Conservation (phyloP, 2,797 vertebrate species). For the Tamandua tetradactyla region DNA sequence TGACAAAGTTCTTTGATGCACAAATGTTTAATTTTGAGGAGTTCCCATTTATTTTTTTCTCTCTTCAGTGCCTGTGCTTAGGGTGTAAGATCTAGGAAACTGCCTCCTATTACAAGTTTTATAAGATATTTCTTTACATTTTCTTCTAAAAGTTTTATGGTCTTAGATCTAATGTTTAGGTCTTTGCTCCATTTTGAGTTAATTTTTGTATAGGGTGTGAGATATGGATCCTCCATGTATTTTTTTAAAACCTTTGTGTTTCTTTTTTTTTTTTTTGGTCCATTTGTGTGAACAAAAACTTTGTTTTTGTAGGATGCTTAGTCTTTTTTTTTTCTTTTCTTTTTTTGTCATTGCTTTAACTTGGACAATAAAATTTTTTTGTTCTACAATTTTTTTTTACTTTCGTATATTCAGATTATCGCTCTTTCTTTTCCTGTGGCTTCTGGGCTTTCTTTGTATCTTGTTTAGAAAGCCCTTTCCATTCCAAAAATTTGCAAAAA, state of each 20-base stretch:
- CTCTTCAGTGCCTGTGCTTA: too few species aligned
- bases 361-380: neutral
- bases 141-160: too few species aligned
- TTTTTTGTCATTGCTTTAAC: neutral
- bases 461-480: slow-evolving; percentile 29
- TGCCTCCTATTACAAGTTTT: too few species aligned
- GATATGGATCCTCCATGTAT: too few species aligned
- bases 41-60: too few species aligned
- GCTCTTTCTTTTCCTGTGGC: neutral
- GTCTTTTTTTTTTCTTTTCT: neutral
- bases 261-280: neutral
- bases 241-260: neutral
- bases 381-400: neutral
- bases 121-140: too few species aligned
- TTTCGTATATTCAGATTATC: neutral
- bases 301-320: neutral
- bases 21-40: too few species aligned
- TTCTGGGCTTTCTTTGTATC: slow-evolving; percentile 2
- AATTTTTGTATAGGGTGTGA: too few species aligned
- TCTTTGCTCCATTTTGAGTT: too few species aligned
- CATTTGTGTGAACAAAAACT: neutral
- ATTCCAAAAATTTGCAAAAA: neutral
- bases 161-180: too few species aligned
- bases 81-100: too few species aligned
- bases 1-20: too few species aligned